Conservation (phyloP, 2,113 vertebrate species). For the Catagonus wagneri region DNA sequence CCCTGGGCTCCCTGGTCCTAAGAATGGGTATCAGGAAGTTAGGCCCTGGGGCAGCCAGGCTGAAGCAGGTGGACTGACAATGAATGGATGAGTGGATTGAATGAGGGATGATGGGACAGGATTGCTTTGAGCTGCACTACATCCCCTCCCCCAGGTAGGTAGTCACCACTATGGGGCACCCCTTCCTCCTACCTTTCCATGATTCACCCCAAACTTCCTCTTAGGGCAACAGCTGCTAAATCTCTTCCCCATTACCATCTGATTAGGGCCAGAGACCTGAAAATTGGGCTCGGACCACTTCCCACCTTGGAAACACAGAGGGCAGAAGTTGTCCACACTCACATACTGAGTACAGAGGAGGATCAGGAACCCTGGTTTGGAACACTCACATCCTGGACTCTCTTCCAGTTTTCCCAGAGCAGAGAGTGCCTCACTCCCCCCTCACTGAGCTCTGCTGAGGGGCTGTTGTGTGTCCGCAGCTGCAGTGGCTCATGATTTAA, state of each 20-base stretch:
- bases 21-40: neutral
- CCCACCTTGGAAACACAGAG: neutral
- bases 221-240: neutral
- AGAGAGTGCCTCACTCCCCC: too few relatives aligned
- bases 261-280: neutral
- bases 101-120: neutral
- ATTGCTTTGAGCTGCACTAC: neutral
- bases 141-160: too few relatives aligned
- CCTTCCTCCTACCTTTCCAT: conserved; percentile 31
- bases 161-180: neutral
- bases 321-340: neutral
- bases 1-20: neutral
- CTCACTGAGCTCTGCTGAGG: too few relatives aligned
- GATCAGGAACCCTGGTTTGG: neutral
- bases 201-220: conserved; percentile 43
- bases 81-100: neutral
- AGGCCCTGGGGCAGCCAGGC: neutral
- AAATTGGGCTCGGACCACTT: neutral
- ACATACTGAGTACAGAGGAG: neutral
- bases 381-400: neutral
- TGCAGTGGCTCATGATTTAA: too few relatives aligned
- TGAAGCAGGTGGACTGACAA: conserved; percentile 15
- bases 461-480: too few relatives aligned
- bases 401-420: neutral
- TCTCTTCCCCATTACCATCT: neutral